phyloP scores from a whole-genome alignment of 2,113 vertebrate species.

The Ailurus styani region DNA sequence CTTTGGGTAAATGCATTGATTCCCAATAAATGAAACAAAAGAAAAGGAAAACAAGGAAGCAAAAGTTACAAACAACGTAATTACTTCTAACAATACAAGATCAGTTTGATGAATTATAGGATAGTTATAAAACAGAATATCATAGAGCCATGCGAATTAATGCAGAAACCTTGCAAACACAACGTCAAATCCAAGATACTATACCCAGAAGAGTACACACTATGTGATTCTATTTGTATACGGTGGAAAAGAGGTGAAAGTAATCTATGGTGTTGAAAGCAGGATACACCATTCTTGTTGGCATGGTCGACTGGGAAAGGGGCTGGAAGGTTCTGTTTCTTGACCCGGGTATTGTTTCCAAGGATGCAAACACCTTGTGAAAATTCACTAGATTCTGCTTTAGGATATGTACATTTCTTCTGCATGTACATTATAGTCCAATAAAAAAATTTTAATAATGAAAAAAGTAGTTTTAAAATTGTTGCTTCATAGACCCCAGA shows the following conservation, averaged over 20 bases:
- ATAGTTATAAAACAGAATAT: neutral
- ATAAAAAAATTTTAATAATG: neutral
- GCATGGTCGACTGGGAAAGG: neutral
- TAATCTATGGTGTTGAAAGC: neutral
- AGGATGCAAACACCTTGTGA: neutral
- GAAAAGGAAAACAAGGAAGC: neutral
- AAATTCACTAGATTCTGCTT: neutral
- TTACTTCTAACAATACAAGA: neutral
- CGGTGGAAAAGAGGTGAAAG: neutral
- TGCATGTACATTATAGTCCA: too few species aligned
- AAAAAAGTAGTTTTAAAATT: neutral
- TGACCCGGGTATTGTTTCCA: neutral
- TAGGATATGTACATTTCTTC: neutral
- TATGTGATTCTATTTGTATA: too few species aligned
- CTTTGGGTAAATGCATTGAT: neutral
- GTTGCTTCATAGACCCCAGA: neutral
- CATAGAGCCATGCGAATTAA: neutral
- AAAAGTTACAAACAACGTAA: neutral
- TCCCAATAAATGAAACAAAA: neutral
- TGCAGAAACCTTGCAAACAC: neutral
- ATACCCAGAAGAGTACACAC: neutral
- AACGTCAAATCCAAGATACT: neutral
- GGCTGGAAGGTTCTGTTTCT: neutral
- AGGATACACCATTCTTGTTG: neutral
- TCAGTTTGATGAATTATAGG: neutral